Percentiles rank a stretch among this genome's conserved stretches.
Conservation (phyloP, 2,797 vertebrate genomes). For the Emys orbicularis region DNA sequence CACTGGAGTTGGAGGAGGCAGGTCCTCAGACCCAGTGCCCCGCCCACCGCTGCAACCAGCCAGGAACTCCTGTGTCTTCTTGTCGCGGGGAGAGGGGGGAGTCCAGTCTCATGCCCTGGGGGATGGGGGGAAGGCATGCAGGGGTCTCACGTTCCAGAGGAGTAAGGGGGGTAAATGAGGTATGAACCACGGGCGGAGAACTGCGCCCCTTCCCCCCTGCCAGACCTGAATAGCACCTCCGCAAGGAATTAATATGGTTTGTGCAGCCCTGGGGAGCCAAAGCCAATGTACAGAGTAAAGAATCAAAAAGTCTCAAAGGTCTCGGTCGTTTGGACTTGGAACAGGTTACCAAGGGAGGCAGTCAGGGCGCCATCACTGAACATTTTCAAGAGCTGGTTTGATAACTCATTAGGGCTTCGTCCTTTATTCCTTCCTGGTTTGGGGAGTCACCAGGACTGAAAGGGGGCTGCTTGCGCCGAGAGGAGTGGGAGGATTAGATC, state of each 20-base stretch:
- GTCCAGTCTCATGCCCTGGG: not conserved
- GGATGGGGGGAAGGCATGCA: not conserved
- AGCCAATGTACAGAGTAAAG: not conserved
- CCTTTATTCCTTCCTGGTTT: not conserved
- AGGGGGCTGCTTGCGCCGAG: not conserved
- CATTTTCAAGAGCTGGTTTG: constrained; percentile 18
- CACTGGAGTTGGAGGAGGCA: too few species aligned
- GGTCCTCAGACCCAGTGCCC: not conserved
- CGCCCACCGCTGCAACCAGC: not conserved
- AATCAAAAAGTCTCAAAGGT: not conserved
- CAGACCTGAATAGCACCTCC: not conserved
- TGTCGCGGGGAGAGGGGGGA: not conserved
- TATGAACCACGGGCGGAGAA: not conserved
- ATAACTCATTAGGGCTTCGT: constrained; percentile 34
- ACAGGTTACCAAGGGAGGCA: constrained; percentile 46
- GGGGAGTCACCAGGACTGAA: not conserved
- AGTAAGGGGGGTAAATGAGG: not conserved
- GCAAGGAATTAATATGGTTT: not conserved
- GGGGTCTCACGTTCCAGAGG: not conserved
- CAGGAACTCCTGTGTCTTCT: not conserved
- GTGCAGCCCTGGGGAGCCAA: not conserved
- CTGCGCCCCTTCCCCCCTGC: not conserved
- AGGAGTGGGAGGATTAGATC: accelerated
- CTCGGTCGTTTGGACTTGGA: constrained; percentile 29
- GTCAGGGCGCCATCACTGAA: constrained; percentile 62